Conservation (phyloP, 2,113 vertebrate species). For the Mungos mungo region DNA sequence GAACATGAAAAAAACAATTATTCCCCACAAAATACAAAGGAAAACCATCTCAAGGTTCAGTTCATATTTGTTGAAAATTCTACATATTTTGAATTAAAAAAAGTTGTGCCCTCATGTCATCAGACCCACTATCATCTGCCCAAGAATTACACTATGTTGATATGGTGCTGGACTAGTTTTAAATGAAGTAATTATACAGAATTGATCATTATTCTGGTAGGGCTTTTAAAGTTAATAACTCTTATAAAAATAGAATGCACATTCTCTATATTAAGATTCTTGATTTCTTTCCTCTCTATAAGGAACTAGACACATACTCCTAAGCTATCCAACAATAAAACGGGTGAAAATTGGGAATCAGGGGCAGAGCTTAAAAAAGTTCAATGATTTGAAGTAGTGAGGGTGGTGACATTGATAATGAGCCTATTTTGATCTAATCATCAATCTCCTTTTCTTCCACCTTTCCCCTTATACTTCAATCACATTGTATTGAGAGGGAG, state of each 20-base stretch:
- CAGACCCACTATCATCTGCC: background rate
- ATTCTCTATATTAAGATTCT: background rate
- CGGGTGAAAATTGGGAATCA: background rate
- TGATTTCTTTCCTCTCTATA: background rate
- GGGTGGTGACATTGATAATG: background rate
- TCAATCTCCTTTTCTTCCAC: background rate
- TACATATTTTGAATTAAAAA: background rate
- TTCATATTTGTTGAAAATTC: background rate
- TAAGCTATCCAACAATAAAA: background rate
- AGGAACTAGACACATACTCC: background rate
- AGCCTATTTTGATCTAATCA: background rate
- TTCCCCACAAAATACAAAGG: background rate
- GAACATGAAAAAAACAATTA: background rate
- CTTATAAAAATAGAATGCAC: background rate
- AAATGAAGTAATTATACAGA: background rate
- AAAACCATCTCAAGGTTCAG: background rate
- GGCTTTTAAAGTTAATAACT: background rate
- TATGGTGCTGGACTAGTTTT: background rate
- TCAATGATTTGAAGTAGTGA: background rate
- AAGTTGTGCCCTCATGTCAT: background rate
- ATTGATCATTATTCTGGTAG: background rate
- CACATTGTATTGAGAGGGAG: background rate
- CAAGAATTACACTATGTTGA: background rate
- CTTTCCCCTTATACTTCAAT: background rate
- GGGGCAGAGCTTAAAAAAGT: background rate